A percentile compares a stretch with the other conserved stretches of the same genome.
These are phyloP conservation scores for Drosophila hamatofila DNA, from an alignment of 2,888 invertebrate genomes.

Conservation along the genomic window DNA sequence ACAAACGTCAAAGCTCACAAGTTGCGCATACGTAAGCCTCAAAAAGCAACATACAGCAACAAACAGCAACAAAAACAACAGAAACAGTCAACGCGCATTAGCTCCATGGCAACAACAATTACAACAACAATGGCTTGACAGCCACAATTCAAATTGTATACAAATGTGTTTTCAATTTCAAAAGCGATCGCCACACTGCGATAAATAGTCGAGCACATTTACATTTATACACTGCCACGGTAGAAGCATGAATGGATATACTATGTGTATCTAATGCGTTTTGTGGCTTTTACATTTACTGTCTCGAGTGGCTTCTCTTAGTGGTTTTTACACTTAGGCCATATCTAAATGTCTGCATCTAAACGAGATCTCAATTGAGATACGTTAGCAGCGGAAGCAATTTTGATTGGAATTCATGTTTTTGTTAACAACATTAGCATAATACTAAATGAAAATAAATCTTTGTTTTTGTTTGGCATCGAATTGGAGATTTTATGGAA, in stretches of 20 bases:
- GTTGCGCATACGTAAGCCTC: slow-evolving; percentile 58
- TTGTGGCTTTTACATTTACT: slow-evolving; percentile 44
- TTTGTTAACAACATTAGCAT: not conserved
- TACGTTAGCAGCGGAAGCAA: not conserved
- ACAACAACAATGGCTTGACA: slow-evolving; percentile 45
- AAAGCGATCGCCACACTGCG: slow-evolving; percentile 61
- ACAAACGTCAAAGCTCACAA: slow-evolving; percentile 56
- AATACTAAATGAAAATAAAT: not conserved
- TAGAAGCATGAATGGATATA: no score
- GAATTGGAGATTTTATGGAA: not conserved
- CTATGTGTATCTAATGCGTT: slow-evolving; percentile 2
- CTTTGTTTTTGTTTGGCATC: no score
- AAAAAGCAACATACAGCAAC: slow-evolving; percentile 9
- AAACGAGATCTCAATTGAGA: not conserved
- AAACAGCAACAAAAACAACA: slow-evolving; percentile 37
- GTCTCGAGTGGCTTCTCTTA: slow-evolving; percentile 15
- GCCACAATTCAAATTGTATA: slow-evolving; percentile 67
- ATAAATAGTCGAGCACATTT: slow-evolving; percentile 56
- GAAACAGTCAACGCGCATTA: no score
- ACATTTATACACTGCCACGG: slow-evolving; percentile 17
- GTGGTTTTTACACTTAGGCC: slow-evolving; percentile 44
- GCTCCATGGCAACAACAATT: slow-evolving; percentile 12
- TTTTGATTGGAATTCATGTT: slow-evolving; percentile 5
- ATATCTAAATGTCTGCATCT: slow-evolving; percentile 8
- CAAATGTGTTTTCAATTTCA: slow-evolving; percentile 72